phyloP scores from a whole-genome alignment of 2,113 vertebrate species.

The Sorex fumeus region DNA sequence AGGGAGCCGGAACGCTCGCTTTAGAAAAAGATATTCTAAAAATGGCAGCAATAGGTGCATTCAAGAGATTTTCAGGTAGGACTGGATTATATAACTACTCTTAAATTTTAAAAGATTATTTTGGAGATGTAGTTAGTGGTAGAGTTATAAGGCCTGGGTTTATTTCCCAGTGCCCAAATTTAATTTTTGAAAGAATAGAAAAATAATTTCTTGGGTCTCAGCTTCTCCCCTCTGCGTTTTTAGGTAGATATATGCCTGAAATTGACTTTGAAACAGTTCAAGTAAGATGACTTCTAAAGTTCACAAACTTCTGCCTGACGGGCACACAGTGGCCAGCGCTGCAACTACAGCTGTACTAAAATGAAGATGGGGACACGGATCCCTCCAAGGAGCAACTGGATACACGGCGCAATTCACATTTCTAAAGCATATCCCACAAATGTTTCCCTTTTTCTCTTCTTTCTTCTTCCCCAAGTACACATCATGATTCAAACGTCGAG shows the following conservation, averaged over 20 bases:
- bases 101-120: background rate
- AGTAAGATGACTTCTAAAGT: background rate
- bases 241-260: background rate
- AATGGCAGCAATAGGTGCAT: background rate
- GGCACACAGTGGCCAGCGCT: background rate
- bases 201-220: conserved; percentile 29
- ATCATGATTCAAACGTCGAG: background rate
- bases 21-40: too few relatives aligned
- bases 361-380: background rate
- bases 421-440: background rate
- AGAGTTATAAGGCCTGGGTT: too few relatives aligned
- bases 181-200: background rate
- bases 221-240: background rate
- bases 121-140: too few relatives aligned
- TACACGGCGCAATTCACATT: background rate
- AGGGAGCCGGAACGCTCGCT: too few relatives aligned
- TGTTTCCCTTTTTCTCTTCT: background rate
- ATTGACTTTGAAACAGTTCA: background rate
- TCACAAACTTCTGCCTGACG: background rate
- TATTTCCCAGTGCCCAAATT: too few relatives aligned
- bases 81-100: conserved; percentile 46
- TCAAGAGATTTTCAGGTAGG: background rate
- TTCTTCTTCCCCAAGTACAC: background rate
- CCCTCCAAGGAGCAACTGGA: background rate
- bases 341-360: background rate